These are phyloP conservation scores for Rhinophrynus dorsalis DNA, from an alignment of 2,797 vertebrate species.

Conservation along the genomic window DNA sequence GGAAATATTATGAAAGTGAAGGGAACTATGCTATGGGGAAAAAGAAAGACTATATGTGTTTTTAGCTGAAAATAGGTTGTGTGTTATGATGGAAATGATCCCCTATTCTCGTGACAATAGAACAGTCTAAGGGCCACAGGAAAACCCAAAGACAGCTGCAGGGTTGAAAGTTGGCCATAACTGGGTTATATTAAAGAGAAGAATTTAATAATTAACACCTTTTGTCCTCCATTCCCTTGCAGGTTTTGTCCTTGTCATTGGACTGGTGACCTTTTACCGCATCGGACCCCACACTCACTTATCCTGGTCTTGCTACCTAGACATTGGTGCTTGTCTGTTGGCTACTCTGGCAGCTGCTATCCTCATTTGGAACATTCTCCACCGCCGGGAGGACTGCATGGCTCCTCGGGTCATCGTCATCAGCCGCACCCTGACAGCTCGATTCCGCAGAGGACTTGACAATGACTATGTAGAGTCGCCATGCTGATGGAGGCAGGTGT, in stretches of 20 bases:
- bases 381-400: constrained; percentile 92
- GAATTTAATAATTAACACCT: no score
- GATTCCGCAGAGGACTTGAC: constrained; percentile 82
- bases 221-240: constrained; percentile 1
- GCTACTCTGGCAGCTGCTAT: constrained; percentile 91
- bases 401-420: constrained; percentile 89
- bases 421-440: constrained; percentile 80
- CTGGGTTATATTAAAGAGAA: no score
- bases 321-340: constrained; percentile 90
- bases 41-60: no score
- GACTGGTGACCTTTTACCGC: constrained; percentile 94
- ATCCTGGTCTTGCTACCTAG: constrained; percentile 94
- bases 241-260: constrained; percentile 97
- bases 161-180: no score
- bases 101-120: no score
- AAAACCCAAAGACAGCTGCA: no score
- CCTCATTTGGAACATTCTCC: constrained; percentile 97
- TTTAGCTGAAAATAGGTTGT: no score
- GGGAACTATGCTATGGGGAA: no score
- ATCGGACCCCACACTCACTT: constrained; percentile 90
- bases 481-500: constrained; percentile 71
- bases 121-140: no score
- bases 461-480: constrained; percentile 97
- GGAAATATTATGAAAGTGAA: no score
- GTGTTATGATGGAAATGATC: no score